Conservation (phyloP, 2,888 invertebrate species). For the Drosophila borealis region DNA sequence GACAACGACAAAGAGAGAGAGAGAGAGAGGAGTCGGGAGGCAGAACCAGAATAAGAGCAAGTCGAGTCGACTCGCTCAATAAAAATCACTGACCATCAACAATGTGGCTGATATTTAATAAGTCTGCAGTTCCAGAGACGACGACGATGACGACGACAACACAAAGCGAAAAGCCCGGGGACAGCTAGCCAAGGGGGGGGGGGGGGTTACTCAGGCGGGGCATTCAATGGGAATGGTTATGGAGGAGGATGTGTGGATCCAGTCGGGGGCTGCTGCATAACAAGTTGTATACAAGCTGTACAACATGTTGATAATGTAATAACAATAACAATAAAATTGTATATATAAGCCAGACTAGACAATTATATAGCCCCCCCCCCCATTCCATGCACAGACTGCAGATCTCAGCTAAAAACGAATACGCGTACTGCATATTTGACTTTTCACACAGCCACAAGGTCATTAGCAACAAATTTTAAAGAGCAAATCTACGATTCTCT, state of each 20-base stretch:
- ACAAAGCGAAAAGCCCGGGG: constrained; percentile 24
- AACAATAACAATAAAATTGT: constrained; percentile 63
- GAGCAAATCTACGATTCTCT: neutral
- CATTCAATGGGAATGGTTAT: constrained; percentile 11
- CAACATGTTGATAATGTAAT: constrained; percentile 72
- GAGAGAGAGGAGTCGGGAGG: neutral
- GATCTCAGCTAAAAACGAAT: neutral
- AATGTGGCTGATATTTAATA: constrained; percentile 78
- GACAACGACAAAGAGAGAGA: constrained; percentile 15
- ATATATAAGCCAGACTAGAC: constrained; percentile 46
- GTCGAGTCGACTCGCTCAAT: constrained; percentile 55
- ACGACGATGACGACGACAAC: constrained; percentile 5
- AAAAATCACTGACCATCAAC: constrained; percentile 80
- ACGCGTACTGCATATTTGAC: constrained; percentile 27
- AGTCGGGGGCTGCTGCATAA: constrained; percentile 48
- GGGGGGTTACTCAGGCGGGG: constrained; percentile 2
- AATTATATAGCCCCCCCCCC: constrained; percentile 1
- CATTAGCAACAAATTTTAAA: constrained; percentile 18
- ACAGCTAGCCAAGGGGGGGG: constrained; percentile 2
- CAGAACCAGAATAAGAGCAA: constrained; percentile 36
- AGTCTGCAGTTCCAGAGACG: constrained; percentile 50
- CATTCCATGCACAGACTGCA: no score
- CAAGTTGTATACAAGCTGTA: constrained; percentile 39
- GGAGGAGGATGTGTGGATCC: constrained; percentile 17
- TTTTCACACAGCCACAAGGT: constrained; percentile 45